Conservation (phyloP, 1,140 invertebrate genomes). For the Lasioglossum baleicum region DNA sequence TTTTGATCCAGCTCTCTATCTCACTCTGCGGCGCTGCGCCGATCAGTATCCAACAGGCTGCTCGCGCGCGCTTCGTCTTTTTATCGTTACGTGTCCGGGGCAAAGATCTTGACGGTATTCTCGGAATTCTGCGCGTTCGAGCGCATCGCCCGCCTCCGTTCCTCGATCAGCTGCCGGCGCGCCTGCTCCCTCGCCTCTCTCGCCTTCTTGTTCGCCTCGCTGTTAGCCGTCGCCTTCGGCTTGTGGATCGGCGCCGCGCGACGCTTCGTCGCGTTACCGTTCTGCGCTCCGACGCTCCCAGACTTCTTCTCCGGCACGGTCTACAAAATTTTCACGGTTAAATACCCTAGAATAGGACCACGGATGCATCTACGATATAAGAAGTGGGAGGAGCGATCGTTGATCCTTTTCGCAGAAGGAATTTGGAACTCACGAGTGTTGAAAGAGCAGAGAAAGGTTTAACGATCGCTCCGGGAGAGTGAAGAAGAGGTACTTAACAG, state of each 20-base stretch:
- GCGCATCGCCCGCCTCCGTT: constrained; percentile 85
- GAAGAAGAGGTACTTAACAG: no score
- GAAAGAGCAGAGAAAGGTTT: no score
- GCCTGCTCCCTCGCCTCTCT: constrained; percentile 87
- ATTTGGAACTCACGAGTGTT: background rate
- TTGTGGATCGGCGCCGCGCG: constrained; percentile 73
- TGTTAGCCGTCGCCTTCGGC: constrained; percentile 74
- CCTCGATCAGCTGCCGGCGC: constrained; percentile 89
- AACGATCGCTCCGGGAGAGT: no score
- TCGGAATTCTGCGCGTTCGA: constrained; percentile 75
- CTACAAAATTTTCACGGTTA: constrained; percentile 49
- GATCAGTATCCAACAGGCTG: background rate
- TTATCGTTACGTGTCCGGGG: constrained; percentile 80
- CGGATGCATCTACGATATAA: background rate
- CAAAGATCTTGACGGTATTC: constrained; percentile 83
- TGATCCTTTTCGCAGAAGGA: no score
- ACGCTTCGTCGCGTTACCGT: constrained; percentile 68
- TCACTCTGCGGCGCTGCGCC: background rate
- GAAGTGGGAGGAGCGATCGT: background rate
- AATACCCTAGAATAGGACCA: no score
- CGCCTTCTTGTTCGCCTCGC: constrained; percentile 80
- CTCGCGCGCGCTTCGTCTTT: background rate
- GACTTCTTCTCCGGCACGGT: constrained; percentile 60
- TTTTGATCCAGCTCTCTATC: constrained; percentile 25
- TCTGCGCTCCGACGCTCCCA: constrained; percentile 54